phyloP scores from a whole-genome alignment of 1,140 invertebrate species.

The Aphelinus certus region DNA sequence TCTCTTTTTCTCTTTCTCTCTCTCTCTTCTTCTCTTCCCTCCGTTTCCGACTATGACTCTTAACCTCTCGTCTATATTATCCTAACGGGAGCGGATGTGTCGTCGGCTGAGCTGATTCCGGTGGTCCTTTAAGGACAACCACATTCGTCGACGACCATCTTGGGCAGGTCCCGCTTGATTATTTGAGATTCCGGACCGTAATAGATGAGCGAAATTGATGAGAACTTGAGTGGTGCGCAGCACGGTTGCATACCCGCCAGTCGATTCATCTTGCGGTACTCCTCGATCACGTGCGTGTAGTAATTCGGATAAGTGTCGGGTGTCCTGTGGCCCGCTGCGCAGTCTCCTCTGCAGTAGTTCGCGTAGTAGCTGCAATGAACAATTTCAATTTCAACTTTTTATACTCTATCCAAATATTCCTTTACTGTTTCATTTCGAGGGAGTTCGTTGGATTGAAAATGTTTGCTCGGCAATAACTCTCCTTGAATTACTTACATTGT shows the following conservation, averaged over 20 bases:
- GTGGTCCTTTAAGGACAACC: constrained; percentile 80
- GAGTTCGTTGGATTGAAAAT: too few relatives aligned
- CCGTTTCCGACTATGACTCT: not conserved
- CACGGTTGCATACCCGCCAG: constrained; percentile 84
- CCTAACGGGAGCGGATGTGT: not conserved
- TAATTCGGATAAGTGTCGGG: constrained; percentile 87
- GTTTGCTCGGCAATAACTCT: too few relatives aligned
- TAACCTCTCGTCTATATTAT: not conserved
- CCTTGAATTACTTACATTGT: too few relatives aligned
- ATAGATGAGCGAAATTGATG: constrained; percentile 92
- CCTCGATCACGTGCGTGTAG: constrained; percentile 89
- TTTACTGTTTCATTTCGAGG: too few relatives aligned
- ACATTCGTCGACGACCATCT: constrained; percentile 97
- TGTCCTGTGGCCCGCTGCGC: constrained; percentile 76
- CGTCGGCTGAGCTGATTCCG: too few relatives aligned
- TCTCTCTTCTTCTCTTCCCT: not conserved
- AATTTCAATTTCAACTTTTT: too few relatives aligned
- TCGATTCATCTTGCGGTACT: constrained; percentile 81
- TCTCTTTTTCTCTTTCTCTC: not conserved
- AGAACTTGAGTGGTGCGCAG: constrained; percentile 93
- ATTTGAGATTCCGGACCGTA: constrained; percentile 90
- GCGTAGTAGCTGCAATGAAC: constrained; percentile 77
- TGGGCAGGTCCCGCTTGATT: constrained; percentile 92
- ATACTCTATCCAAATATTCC: too few relatives aligned
- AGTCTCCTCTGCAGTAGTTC: constrained; percentile 94